Conservation (phyloP, 2,888 invertebrate species). For the Criorhina ranunculi region DNA sequence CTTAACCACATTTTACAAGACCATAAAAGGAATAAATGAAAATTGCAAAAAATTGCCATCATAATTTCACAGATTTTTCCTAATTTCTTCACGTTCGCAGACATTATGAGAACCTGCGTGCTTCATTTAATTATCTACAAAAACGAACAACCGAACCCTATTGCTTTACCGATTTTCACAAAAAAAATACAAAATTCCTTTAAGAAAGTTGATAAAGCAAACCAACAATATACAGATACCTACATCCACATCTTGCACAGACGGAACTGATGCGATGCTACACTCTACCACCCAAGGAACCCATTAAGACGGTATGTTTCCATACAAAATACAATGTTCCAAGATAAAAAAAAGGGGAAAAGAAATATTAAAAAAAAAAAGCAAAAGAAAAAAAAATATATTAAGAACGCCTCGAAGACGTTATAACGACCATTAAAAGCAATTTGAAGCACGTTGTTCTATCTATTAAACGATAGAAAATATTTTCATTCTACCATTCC, state of each 20-base stretch:
- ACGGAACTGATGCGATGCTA: slow-evolving; percentile 52
- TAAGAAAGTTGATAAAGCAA: slow-evolving; percentile 67
- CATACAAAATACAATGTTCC: slow-evolving; percentile 72
- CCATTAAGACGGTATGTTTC: slow-evolving; percentile 75
- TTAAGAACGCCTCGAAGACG: slow-evolving; percentile 69
- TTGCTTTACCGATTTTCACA: slow-evolving; percentile 45
- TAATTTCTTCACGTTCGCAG: slow-evolving; percentile 73
- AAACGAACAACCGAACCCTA: slow-evolving; percentile 40
- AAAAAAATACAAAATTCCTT: slow-evolving; percentile 52
- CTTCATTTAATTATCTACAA: slow-evolving; percentile 69
- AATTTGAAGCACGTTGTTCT: slow-evolving; percentile 79
- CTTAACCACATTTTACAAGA: slow-evolving; percentile 4
- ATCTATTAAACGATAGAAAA: slow-evolving; percentile 76
- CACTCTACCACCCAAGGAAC: slow-evolving; percentile 55
- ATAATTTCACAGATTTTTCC: slow-evolving; percentile 66
- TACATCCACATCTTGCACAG: slow-evolving; percentile 52
- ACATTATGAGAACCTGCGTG: slow-evolving; percentile 70
- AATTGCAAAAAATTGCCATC: slow-evolving; percentile 56
- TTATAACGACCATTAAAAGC: slow-evolving; percentile 79
- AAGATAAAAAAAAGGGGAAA: slow-evolving; percentile 68
- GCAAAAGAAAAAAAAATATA: slow-evolving; percentile 33
- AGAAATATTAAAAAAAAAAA: slow-evolving; percentile 56
- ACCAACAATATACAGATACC: slow-evolving; percentile 35
- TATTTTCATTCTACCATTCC: slow-evolving; percentile 58
- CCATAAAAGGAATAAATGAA: slow-evolving; percentile 46